A percentile compares a stretch with the other conserved stretches of the same genome.
These are phyloP conservation scores for Callosobruchus maculatus DNA, from an alignment of 2,888 invertebrate genomes.

Conservation along the genomic window DNA sequence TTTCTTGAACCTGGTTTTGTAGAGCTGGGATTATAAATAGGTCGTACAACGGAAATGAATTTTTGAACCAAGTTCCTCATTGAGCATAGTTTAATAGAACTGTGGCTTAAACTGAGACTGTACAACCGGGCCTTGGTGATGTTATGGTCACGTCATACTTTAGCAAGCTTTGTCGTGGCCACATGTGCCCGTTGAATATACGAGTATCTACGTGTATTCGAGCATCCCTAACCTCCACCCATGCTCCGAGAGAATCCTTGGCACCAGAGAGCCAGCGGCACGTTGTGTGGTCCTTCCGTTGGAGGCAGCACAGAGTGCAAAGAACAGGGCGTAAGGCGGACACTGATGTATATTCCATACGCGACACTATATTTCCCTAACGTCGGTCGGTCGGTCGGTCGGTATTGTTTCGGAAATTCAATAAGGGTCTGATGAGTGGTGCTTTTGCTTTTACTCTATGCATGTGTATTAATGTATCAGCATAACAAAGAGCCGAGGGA, in stretches of 20 bases:
- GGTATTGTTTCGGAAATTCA: neutral
- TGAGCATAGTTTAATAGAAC: too few species aligned
- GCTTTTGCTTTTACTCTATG: too few species aligned
- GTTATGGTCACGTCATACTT: too few species aligned
- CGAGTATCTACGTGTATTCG: too few species aligned
- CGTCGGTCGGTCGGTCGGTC: neutral
- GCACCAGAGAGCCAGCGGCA: neutral
- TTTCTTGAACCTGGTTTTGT: too few species aligned
- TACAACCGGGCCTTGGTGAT: too few species aligned
- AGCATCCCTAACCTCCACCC: neutral
- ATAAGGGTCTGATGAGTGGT: neutral
- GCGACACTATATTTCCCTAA: neutral
- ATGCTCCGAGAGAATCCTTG: neutral
- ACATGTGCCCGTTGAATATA: too few species aligned
- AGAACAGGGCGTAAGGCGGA: constrained; percentile 7
- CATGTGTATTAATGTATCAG: neutral
- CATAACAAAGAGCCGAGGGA: neutral
- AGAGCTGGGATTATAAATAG: too few species aligned
- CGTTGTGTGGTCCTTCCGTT: constrained; percentile 16
- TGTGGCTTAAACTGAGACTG: too few species aligned
- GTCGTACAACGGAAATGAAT: too few species aligned
- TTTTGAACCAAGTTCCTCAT: too few species aligned
- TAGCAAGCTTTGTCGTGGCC: too few species aligned
- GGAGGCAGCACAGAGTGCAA: constrained; percentile 1
- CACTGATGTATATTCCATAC: constrained; percentile 11